Percentiles rank a stretch among this genome's conserved stretches.
phyloP scores from a whole-genome alignment of 2,113 vertebrate species.

The Typhlomys cinereus region DNA sequence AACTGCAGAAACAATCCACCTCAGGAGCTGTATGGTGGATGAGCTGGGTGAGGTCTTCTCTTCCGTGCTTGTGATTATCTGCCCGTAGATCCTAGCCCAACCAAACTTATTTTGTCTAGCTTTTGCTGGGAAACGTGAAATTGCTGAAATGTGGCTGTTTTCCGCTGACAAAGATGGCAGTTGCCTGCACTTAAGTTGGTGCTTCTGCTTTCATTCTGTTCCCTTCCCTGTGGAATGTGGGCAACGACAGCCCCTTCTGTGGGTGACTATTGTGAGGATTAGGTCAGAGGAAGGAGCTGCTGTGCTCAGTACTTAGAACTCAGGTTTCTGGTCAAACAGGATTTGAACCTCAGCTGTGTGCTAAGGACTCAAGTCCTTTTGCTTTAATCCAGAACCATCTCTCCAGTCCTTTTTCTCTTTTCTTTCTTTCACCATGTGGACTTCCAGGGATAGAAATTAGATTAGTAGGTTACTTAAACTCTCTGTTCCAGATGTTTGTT shows the following conservation, averaged over 20 bases:
- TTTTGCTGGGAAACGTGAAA: not conserved
- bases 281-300: not conserved
- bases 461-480: not conserved
- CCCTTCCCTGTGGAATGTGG: not conserved
- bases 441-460: too few species aligned
- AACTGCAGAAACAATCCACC: not conserved
- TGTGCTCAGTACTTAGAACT: not conserved
- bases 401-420: too few species aligned
- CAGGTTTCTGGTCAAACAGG: not conserved
- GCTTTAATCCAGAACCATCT: too few species aligned
- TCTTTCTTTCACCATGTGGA: too few species aligned
- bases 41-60: not conserved
- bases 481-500: not conserved
- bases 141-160: not conserved
- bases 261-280: not conserved
- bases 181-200: not conserved
- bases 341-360: not conserved
- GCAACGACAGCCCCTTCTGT: not conserved
- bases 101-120: not conserved
- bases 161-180: not conserved
- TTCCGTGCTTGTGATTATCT: not conserved
- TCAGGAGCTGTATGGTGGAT: not conserved
- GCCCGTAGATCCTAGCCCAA: slow-evolving; percentile 26
- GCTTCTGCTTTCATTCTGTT: not conserved
- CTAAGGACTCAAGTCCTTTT: too few species aligned